These are phyloP conservation scores for Orius insidiosus DNA, from an alignment of 1,140 invertebrate genomes.

Conservation along the genomic window DNA sequence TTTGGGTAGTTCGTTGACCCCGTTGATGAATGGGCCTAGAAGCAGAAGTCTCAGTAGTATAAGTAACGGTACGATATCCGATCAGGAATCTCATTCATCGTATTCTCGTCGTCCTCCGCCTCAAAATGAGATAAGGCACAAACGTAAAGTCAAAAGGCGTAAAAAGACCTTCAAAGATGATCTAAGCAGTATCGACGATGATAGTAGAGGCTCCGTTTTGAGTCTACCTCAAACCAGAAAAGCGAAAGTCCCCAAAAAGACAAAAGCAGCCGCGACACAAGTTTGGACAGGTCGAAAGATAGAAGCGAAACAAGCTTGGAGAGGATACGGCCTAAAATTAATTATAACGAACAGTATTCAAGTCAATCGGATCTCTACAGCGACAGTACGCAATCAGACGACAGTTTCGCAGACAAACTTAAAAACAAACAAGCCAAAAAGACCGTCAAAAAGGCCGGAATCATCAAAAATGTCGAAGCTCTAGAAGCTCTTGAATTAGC, in stretches of 20 bases:
- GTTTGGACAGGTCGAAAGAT: constrained; percentile 7
- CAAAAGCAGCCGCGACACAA: constrained; percentile 10
- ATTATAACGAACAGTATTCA: constrained; percentile 14
- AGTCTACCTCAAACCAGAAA: neutral
- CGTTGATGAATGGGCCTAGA: constrained; percentile 3
- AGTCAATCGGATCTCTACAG: constrained; percentile 18
- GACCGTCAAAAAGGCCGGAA: constrained; percentile 23
- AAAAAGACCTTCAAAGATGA: too few species aligned
- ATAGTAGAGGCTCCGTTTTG: neutral
- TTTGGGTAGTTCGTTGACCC: constrained; percentile 5
- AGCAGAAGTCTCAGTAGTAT: constrained; percentile 7
- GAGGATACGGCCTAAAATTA: constrained; percentile 5
- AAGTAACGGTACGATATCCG: too few species aligned
- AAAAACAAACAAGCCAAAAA: constrained; percentile 26
- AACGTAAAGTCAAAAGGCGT: too few species aligned
- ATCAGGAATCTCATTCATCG: too few species aligned
- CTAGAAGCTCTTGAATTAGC: constrained; percentile 58
- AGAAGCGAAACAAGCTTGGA: neutral
- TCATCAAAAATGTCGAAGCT: constrained; percentile 36
- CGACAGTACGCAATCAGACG: constrained; percentile 14
- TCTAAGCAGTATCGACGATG: neutral
- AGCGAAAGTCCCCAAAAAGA: neutral
- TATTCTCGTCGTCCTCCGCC: too few species aligned
- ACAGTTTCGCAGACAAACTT: constrained; percentile 22
- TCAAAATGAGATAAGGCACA: too few species aligned